Percentiles rank a stretch among this genome's conserved stretches.
Evolutionary conservation across 2,113 vertebrate genomes (phyloP).

Genomic region (Bufo bufo): DNA sequence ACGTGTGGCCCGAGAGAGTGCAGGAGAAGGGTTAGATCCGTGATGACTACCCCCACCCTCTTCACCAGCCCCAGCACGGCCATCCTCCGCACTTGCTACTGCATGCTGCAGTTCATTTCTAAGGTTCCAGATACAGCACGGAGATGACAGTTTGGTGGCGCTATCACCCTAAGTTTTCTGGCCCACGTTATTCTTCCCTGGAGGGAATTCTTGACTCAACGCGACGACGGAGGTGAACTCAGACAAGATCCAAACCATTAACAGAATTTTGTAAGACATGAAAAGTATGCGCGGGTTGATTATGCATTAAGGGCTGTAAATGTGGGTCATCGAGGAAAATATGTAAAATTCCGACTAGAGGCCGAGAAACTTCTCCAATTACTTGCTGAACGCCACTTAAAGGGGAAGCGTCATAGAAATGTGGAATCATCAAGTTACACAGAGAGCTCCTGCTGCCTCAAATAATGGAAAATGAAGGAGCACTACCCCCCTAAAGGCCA

Average conservation of each 20-base stretch:
- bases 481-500: not conserved
- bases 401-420: not conserved
- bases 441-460: too few relatives aligned
- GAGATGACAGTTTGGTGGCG: not conserved
- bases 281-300: slow-evolving; percentile 35
- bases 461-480: not conserved
- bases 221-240: not conserved
- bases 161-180: not conserved
- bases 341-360: slow-evolving; percentile 14
- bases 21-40: too few relatives aligned
- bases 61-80: too few relatives aligned
- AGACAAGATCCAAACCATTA: slow-evolving; percentile 25
- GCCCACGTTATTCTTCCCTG: not conserved
- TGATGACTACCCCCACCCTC: too few relatives aligned
- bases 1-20: too few relatives aligned
- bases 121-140: not conserved
- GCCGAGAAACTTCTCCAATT: slow-evolving; percentile 18
- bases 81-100: too few relatives aligned
- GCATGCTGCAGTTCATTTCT: too few relatives aligned
- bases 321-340: slow-evolving; percentile 27
- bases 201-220: slow-evolving; percentile 4
- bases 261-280: slow-evolving; percentile 33
- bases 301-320: slow-evolving; percentile 34
- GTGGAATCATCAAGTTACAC: too few relatives aligned
- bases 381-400: not conserved